Evolutionary conservation across 2,113 vertebrate species (phyloP), one percentile per base, ranked within the genome.

Genomic region (Sinocyclocheilus maitianheensis): DNA sequence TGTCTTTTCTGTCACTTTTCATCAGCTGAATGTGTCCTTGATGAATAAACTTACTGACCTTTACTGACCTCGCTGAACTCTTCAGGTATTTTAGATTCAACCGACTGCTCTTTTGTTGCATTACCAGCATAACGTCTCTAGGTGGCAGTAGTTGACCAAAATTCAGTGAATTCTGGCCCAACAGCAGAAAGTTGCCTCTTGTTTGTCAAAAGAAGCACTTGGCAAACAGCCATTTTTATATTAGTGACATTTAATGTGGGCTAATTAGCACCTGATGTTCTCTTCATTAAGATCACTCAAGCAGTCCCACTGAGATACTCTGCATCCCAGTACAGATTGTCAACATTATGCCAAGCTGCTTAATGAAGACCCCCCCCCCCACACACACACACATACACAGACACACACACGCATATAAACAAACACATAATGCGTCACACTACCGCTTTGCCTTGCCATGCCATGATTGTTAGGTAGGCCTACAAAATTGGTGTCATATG

Each of bases 211-310:
- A 83, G 83, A 77, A 81, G 58, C 65, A 67, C 48, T 90, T 94
- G 94, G 93, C 94, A 91, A 77, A 40, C 84, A 88, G 92, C 93
- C 93, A 93, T 88, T 67, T 90, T 92, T 89, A 86, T 88, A 90
- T 90, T 75, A 89, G 79, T 84, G 84, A 90, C 87, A 89, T 89
- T 90, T 91, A 91, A 89, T 90, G 87, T 91, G 81, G 53, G 88
- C 92, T 94, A 93, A 95, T 95, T 94, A 91, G 92, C 93, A 94
- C 94, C 94, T 95, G 94, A 94, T 94, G 94, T 95, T 94, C 91
- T 84, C 90, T 92, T 95, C 93, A 94, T 94, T 93, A 95, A 91
- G 89, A 92, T 89, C 91, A 91, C 43, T 90, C 89, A 88, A 89
- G 89, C 74, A 81, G 85, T 90, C 84, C 91, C 90, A 8, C 81